Conservation (phyloP, 2,113 vertebrate genomes). For the Empidonax alnorum region DNA sequence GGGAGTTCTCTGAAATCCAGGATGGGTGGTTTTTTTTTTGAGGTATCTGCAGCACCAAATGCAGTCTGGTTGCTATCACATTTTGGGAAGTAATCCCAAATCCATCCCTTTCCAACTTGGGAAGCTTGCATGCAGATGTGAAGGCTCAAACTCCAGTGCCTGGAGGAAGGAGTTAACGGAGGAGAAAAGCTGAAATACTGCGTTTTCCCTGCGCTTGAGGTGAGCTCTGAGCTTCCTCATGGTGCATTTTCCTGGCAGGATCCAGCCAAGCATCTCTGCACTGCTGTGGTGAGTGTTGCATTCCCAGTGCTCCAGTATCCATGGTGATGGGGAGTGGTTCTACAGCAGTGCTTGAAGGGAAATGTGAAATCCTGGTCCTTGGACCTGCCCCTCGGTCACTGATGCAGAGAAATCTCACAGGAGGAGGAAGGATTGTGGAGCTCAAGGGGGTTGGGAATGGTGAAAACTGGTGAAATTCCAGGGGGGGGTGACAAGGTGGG, state of each 20-base stretch:
- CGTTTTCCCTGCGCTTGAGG: neutral
- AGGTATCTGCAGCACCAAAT: neutral
- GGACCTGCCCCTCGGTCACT: neutral
- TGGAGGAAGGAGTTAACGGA: neutral
- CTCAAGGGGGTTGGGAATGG: neutral
- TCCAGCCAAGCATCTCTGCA: neutral
- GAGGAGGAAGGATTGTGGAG: neutral
- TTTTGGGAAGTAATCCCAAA: neutral
- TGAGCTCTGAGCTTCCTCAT: neutral
- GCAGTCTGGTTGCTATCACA: fast-evolving
- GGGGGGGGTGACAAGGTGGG: neutral
- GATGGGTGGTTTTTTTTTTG: neutral
- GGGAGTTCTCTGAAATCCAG: neutral
- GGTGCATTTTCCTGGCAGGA: neutral
- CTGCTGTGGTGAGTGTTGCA: neutral
- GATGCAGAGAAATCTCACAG: fast-evolving
- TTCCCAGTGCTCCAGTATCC: slow-evolving; percentile 25
- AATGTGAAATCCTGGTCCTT: neutral
- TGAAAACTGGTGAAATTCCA: neutral
- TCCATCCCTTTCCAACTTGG: neutral
- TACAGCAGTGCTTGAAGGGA: neutral
- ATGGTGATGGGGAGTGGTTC: slow-evolving; percentile 29
- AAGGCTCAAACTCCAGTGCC: neutral
- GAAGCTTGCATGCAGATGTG: neutral
- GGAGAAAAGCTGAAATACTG: neutral